These are phyloP conservation scores for Nysson spinosus DNA, from an alignment of 2,888 invertebrate genomes.

Conservation along the genomic window DNA sequence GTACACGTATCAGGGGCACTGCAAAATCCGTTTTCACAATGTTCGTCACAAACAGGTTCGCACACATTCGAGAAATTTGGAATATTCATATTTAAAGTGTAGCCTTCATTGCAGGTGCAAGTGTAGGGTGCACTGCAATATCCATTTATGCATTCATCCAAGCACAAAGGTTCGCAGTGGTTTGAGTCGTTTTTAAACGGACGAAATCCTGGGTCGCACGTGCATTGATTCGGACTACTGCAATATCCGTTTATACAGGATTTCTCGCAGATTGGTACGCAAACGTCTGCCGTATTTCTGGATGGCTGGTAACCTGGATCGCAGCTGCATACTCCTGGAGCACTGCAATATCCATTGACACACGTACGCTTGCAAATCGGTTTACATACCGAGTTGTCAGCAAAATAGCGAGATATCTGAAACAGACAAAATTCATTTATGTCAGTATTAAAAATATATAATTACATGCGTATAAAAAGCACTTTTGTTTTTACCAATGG, in stretches of 20 bases:
- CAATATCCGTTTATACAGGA: conserved; percentile 74
- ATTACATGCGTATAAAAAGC: neutral
- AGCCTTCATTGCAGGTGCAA: conserved; percentile 76
- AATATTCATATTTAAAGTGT: conserved; percentile 45
- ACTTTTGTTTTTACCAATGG: conserved; percentile 40
- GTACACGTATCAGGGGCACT: conserved; percentile 40
- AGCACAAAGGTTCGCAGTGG: conserved; percentile 59
- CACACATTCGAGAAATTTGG: neutral
- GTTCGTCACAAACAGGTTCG: conserved; percentile 83
- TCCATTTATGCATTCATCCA: conserved; percentile 76
- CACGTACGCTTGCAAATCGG: conserved; percentile 64
- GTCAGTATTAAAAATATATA: neutral
- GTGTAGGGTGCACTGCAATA: conserved; percentile 76
- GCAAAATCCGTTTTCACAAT: conserved; percentile 77
- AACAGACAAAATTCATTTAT: neutral
- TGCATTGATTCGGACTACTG: conserved; percentile 70
- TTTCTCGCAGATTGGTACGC: conserved; percentile 66
- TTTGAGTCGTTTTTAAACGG: accelerated
- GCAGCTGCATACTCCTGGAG: conserved; percentile 72
- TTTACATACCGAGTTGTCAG: conserved; percentile 6
- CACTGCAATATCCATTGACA: conserved; percentile 77
- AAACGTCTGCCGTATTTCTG: conserved; percentile 55
- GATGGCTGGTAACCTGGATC: conserved; percentile 73
- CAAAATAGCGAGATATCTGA: neutral
- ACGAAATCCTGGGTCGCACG: conserved; percentile 66